Percentiles rank a stretch among this genome's conserved stretches.
Evolutionary conservation across 2,113 vertebrate species (phyloP).

Genomic region (Sterrhoptilus dennistouni): DNA sequence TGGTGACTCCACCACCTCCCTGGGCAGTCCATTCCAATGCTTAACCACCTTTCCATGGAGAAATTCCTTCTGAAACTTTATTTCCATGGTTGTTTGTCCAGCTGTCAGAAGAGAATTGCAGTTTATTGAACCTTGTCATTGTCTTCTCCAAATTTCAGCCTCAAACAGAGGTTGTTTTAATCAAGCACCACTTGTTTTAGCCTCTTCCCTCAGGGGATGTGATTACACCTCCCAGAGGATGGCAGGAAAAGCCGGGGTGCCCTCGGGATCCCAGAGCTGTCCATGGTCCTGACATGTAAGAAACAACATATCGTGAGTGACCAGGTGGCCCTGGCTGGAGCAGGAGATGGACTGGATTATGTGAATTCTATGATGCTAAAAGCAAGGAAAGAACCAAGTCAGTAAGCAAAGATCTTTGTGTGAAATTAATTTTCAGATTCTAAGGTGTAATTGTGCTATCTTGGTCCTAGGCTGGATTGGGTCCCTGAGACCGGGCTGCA

Average conservation of each 20-base stretch:
- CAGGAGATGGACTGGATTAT: neutral
- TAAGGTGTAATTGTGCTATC: fast-evolving
- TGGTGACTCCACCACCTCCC: neutral
- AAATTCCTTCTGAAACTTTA: neutral
- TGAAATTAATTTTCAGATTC: neutral
- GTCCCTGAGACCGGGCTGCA: neutral
- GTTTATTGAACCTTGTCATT: neutral
- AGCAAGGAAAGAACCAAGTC: neutral
- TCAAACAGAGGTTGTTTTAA: neutral
- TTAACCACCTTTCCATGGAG: neutral
- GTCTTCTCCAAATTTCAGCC: neutral
- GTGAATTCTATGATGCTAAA: neutral
- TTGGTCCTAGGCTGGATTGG: neutral
- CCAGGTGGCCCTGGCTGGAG: neutral
- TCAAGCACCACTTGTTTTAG: neutral
- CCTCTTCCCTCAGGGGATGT: neutral
- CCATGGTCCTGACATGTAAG: neutral
- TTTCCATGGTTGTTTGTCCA: neutral
- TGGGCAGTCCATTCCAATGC: neutral
- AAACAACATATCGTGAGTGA: fast-evolving
- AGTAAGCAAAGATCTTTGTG: neutral
- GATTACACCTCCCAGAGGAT: neutral
- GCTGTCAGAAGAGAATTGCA: neutral
- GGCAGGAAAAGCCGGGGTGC: fast-evolving
- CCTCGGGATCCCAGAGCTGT: neutral